phyloP scores from a whole-genome alignment of 1,140 invertebrate genomes.

The Drepana arcuata region DNA sequence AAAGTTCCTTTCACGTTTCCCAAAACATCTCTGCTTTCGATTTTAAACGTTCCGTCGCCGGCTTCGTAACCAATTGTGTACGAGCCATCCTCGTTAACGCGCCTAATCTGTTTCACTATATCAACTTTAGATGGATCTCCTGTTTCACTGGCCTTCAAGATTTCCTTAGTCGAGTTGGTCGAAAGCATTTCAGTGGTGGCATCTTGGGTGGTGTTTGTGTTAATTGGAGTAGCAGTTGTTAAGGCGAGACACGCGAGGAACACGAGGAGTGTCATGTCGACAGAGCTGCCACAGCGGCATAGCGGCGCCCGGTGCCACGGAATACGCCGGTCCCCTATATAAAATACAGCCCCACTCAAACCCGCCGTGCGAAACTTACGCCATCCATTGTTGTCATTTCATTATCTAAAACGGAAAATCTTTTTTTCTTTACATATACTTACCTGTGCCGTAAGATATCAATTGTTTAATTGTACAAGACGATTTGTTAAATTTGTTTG shows the following conservation, averaged over 20 bases:
- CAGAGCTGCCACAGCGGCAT: slow-evolving; percentile 47
- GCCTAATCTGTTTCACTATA: slow-evolving; percentile 83
- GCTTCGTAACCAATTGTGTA: slow-evolving; percentile 90
- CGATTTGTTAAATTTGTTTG: slow-evolving; percentile 30
- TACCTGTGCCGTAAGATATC: slow-evolving; percentile 44
- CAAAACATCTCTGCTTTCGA: slow-evolving; percentile 84
- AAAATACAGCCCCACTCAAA: slow-evolving; percentile 63
- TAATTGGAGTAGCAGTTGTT: slow-evolving; percentile 73
- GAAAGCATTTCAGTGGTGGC: slow-evolving; percentile 19
- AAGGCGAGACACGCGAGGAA: slow-evolving; percentile 53
- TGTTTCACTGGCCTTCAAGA: slow-evolving; percentile 70
- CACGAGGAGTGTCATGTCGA: slow-evolving; percentile 51
- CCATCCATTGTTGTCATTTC: slow-evolving; percentile 68
- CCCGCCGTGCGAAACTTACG: slow-evolving; percentile 63
- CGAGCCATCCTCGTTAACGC: slow-evolving; percentile 86
- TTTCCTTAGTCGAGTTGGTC: slow-evolving; percentile 47
- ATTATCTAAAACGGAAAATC: slow-evolving; percentile 71
- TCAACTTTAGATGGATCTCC: slow-evolving; percentile 73
- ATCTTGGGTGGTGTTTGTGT: slow-evolving; percentile 67
- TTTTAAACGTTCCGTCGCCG: slow-evolving; percentile 87
- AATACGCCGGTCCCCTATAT: slow-evolving; percentile 50
- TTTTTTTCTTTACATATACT: slow-evolving; percentile 47
- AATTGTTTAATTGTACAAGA: slow-evolving; percentile 61
- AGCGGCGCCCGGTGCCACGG: slow-evolving; percentile 47
- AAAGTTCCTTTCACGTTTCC: slow-evolving; percentile 91